Conservation (phyloP, 2,797 vertebrate genomes). For the Stomatorhinus walkeri region DNA sequence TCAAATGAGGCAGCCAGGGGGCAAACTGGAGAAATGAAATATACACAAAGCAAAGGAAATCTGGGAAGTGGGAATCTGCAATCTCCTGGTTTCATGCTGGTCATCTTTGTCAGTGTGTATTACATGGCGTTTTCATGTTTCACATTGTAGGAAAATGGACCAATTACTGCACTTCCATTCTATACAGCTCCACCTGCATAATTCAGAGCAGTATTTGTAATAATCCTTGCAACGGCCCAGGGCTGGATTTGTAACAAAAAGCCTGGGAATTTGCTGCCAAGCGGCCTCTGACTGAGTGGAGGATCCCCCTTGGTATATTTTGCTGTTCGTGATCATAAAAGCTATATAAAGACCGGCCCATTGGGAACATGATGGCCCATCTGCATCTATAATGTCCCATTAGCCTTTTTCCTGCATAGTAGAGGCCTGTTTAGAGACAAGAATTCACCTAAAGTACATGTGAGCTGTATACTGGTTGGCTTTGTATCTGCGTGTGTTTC, state of each 20-base stretch:
- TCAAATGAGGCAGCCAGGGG: neutral
- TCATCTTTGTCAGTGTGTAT: neutral
- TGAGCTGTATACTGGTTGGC: neutral
- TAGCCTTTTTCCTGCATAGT: neutral
- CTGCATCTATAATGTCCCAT: neutral
- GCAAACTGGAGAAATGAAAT: neutral
- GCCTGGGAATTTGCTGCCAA: neutral
- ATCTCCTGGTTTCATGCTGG: neutral
- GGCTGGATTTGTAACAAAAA: neutral
- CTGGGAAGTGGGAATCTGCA: neutral
- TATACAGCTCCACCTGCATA: neutral
- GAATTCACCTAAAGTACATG: neutral
- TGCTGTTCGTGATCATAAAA: neutral
- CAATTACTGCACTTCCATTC: neutral
- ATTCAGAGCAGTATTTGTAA: neutral
- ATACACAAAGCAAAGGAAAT: neutral
- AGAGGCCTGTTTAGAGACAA: neutral
- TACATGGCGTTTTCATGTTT: neutral
- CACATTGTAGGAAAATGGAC: neutral
- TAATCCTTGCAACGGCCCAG: neutral
- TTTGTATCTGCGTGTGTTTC: neutral
- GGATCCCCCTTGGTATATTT: neutral
- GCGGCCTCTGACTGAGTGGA: neutral
- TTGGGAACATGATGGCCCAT: neutral
- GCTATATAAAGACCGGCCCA: neutral